These are phyloP conservation scores for Bucorvus abyssinicus DNA, from an alignment of 2,797 vertebrate genomes.

Conservation along the genomic window DNA sequence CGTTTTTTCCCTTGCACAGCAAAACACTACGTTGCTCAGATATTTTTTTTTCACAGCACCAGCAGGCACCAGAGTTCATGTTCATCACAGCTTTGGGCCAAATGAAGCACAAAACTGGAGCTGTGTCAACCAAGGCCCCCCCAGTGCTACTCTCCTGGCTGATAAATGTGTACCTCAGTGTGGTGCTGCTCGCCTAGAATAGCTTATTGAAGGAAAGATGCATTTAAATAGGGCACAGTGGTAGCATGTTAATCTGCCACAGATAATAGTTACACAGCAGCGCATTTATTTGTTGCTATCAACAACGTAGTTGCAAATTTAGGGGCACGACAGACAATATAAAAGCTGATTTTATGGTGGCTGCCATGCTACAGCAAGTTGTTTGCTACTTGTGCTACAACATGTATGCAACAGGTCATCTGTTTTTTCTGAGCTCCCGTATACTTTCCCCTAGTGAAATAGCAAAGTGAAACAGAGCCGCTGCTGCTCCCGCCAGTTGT, in stretches of 20 bases:
- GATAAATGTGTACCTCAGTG: constrained; percentile 52
- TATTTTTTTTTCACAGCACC: background rate
- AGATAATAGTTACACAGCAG: constrained; percentile 65
- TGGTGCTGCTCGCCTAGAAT: constrained; percentile 55
- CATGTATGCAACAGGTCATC: constrained; percentile 42
- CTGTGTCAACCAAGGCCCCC: constrained; percentile 58
- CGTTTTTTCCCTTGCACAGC: constrained; percentile 31
- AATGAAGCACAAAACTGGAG: constrained; percentile 64
- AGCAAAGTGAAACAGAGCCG: background rate
- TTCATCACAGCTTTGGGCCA: constrained; percentile 54
- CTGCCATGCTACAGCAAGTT: constrained; percentile 32
- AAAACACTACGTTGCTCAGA: constrained; percentile 15
- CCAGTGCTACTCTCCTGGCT: constrained; percentile 46
- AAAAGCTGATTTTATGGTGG: constrained; percentile 42
- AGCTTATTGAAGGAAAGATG: constrained; percentile 47
- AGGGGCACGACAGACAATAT: constrained; percentile 4
- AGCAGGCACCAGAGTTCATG: constrained; percentile 42
- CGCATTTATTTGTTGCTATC: constrained; percentile 60
- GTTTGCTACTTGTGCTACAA: constrained; percentile 31
- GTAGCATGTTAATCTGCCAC: constrained; percentile 65
- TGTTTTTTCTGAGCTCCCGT: background rate
- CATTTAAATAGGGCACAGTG: constrained; percentile 57
- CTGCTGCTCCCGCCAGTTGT: background rate
- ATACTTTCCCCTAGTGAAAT: background rate
- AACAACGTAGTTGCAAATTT: constrained; percentile 36